Conservation (phyloP, 2,113 vertebrate genomes). For the Forbesichthys papilliferus region DNA sequence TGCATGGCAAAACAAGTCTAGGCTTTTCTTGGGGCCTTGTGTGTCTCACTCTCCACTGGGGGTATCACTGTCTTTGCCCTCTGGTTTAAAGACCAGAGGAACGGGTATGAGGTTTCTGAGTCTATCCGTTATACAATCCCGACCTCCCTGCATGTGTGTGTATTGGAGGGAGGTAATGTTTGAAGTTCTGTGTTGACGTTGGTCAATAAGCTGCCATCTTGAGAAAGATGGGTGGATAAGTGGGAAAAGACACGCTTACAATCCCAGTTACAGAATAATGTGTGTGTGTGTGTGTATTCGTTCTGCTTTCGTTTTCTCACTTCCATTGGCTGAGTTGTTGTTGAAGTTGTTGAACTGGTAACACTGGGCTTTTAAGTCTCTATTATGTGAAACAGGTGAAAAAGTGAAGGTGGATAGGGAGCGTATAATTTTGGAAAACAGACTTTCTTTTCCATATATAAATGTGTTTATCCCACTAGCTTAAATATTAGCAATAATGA, state of each 20-base stretch:
- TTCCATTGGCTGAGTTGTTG: neutral
- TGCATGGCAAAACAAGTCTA: slow-evolving; percentile 35
- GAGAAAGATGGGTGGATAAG: slow-evolving; percentile 22
- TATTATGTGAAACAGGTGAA: slow-evolving; percentile 6
- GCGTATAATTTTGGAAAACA: neutral
- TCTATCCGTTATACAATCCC: slow-evolving; percentile 16
- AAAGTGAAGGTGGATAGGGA: neutral
- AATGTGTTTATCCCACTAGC: no score
- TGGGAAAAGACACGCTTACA: slow-evolving; percentile 13
- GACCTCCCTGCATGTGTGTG: slow-evolving; percentile 5
- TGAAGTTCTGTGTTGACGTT: slow-evolving; percentile 9
- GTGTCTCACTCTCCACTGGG: slow-evolving; percentile 27
- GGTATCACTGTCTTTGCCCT: slow-evolving; percentile 10
- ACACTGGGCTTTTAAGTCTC: slow-evolving; percentile 4
- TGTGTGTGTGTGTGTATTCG: neutral
- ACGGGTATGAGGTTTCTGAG: slow-evolving; percentile 37
- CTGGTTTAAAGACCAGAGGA: slow-evolving; percentile 9
- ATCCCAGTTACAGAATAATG: neutral
- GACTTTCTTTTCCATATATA: neutral
- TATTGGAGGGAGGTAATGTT: neutral
- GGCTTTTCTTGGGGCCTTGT: slow-evolving; percentile 40
- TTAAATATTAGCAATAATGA: no score
- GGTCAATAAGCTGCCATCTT: neutral
- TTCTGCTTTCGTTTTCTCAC: no score
- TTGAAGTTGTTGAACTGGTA: slow-evolving; percentile 32